Evolutionary conservation across 2,888 invertebrate genomes (phyloP).

Genomic region (Dicranocentrus wangi): DNA sequence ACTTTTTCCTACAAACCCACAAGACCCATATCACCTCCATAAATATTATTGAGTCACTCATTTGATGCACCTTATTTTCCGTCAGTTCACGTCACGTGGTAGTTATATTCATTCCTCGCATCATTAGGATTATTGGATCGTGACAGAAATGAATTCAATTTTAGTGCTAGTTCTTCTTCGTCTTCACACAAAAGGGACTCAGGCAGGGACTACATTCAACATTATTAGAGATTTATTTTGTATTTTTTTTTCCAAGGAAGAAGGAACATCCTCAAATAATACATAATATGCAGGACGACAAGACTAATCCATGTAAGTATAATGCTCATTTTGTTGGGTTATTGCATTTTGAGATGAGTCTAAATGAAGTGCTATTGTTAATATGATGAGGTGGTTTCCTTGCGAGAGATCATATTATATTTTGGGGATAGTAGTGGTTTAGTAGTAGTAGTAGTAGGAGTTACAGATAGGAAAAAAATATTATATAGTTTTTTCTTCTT

Average conservation of each 20-base stretch:
- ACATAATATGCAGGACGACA: not conserved
- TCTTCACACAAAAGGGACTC: too few relatives aligned
- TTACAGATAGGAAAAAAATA: conserved; percentile 21
- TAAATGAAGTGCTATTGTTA: conserved; percentile 57
- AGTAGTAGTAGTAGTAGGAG: not conserved
- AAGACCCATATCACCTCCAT: too few relatives aligned
- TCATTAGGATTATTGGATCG: conserved; percentile 35
- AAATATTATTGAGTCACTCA: too few relatives aligned
- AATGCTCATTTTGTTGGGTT: not conserved
- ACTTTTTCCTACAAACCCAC: too few relatives aligned
- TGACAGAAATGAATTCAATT: conserved; percentile 56
- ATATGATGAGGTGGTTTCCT: conserved; percentile 5
- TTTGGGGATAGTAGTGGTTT: too few relatives aligned
- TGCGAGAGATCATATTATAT: not conserved
- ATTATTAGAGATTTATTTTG: too few relatives aligned
- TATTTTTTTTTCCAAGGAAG: too few relatives aligned
- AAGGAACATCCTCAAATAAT: not conserved
- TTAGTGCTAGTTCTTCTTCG: not conserved
- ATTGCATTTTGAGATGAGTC: not conserved
- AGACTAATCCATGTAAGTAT: not conserved
- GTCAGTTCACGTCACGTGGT: not conserved
- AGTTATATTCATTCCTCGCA: not conserved
- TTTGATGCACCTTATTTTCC: not conserved
- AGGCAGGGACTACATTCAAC: too few relatives aligned
- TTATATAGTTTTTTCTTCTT: conserved; percentile 25